Percentiles rank a stretch among this genome's conserved stretches.
Evolutionary conservation across 2,113 vertebrate genomes (phyloP).

Genomic region (Bos javanicus): DNA sequence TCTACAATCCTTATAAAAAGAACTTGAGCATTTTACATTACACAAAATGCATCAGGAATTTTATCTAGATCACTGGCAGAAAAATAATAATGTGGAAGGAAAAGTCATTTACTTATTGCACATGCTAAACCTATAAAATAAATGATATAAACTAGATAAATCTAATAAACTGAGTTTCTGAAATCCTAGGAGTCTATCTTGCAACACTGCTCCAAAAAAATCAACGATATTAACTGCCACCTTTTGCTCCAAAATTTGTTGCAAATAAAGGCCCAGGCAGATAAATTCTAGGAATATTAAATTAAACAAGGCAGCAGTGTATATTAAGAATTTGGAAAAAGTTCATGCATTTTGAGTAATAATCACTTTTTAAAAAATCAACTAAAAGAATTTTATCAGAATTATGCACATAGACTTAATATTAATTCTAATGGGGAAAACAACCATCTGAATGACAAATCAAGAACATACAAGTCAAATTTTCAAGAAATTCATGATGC

Average conservation of each 20-base stretch:
- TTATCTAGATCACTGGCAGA: neutral
- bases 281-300: neutral
- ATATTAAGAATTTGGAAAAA: neutral
- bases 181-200: slow-evolving; percentile 4
- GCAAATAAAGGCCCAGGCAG: neutral
- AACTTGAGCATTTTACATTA: neutral
- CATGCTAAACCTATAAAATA: neutral
- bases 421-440: neutral
- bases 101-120: neutral
- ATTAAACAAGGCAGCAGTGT: neutral
- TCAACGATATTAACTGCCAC: neutral
- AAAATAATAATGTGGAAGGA: neutral
- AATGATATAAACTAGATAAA: neutral
- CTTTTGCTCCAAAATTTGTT: neutral
- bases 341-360: neutral
- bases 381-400: neutral
- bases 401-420: neutral
- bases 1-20: neutral
- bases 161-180: slow-evolving; percentile 9
- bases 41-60: neutral
- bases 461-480: neutral
- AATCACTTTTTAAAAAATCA: neutral
- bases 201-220: neutral
- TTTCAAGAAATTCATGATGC: neutral
- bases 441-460: neutral